Evolutionary conservation across 1,140 invertebrate species (phyloP).

Genomic region (Lucilia sericata): DNA sequence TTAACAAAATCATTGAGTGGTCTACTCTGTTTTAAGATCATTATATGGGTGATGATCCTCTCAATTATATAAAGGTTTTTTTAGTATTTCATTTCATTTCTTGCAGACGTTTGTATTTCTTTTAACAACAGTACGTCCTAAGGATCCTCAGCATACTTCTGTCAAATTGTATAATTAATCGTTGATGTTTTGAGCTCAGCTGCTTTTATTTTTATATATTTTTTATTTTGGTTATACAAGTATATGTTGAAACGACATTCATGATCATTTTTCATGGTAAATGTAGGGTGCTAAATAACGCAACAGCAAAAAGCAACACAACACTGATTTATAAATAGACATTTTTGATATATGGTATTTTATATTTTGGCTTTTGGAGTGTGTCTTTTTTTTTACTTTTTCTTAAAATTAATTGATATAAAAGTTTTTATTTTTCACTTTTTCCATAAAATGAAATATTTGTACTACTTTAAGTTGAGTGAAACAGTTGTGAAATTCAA

Average conservation of each 20-base stretch:
- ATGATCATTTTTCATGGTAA: conserved; percentile 40
- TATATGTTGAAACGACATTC: conserved; percentile 17
- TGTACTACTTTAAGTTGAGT: too few species aligned
- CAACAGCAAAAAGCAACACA: neutral
- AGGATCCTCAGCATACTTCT: conserved; percentile 39
- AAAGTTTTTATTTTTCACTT: neutral
- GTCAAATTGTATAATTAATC: conserved; percentile 43
- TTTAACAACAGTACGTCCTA: neutral
- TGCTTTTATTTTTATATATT: neutral
- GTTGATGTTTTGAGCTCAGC: conserved; percentile 38
- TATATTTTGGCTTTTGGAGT: neutral
- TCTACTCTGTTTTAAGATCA: conserved; percentile 4
- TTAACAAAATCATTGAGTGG: neutral
- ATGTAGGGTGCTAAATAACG: conserved; percentile 38
- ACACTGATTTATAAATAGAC: conserved; percentile 37
- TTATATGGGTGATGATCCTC: conserved; percentile 38
- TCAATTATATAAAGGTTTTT: conserved; percentile 31
- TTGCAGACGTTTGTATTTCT: neutral
- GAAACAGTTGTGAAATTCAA: too few species aligned
- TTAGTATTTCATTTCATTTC: neutral
- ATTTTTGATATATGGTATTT: conserved; percentile 10
- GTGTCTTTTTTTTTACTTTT: neutral
- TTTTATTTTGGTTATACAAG: neutral
- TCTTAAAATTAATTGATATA: neutral
- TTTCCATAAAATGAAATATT: neutral